Evolutionary conservation across 2,888 invertebrate genomes (phyloP).

Genomic region (Imbricaverruca yamaguchii): DNA sequence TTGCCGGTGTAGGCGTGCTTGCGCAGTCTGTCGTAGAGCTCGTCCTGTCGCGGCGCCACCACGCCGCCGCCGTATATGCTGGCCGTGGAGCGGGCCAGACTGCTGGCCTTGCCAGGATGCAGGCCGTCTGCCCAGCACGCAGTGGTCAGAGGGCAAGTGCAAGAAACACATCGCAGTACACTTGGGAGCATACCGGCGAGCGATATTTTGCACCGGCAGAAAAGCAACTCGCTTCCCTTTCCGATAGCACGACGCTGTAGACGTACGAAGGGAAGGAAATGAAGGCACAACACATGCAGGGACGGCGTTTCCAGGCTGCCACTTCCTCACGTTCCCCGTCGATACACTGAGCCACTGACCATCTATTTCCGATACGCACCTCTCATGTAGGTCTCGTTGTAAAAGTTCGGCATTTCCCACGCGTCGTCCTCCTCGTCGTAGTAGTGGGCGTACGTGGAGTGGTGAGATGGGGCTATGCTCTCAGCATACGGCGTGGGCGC

Average conservation of each 20-base stretch:
- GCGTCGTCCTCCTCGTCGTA: conserved; percentile 94
- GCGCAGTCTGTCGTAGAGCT: conserved; percentile 88
- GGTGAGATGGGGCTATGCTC: conserved; percentile 89
- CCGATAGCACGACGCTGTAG: no score
- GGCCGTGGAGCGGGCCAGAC: conserved; percentile 79
- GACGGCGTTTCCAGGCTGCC: no score
- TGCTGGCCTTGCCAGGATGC: conserved; percentile 84
- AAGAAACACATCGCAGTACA: no score
- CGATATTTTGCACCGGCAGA: no score
- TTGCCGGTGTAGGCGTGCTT: conserved; percentile 90
- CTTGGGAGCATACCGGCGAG: no score
- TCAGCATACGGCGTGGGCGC: conserved; percentile 91
- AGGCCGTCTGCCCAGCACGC: conserved; percentile 51
- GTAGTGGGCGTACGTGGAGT: conserved; percentile 90
- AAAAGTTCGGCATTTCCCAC: conserved; percentile 96
- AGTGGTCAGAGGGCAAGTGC: no score
- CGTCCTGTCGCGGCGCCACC: conserved; percentile 56
- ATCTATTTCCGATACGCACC: conserved; percentile 30
- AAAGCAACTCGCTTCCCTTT: no score
- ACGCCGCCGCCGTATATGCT: conserved; percentile 33
- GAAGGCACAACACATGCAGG: no score
- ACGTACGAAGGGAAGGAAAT: no score
- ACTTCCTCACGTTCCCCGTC: no score
- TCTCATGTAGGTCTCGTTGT: conserved; percentile 86
- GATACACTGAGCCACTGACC: no score